Evolutionary conservation across 1,140 invertebrate genomes (phyloP).

Genomic region (Muscidifurax raptorellus): DNA sequence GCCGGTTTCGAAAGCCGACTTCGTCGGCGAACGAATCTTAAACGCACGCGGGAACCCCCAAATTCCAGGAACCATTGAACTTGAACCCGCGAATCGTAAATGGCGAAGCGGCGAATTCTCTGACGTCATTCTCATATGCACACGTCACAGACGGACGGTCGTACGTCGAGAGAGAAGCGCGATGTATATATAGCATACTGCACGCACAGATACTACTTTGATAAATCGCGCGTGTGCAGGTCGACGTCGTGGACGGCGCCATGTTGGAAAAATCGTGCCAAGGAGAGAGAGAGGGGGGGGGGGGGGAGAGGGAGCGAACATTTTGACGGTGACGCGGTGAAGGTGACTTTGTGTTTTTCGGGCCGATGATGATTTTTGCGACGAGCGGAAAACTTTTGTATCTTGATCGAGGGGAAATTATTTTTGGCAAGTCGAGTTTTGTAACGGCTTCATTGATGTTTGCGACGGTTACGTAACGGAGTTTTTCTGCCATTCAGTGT

Average conservation of each 20-base stretch:
- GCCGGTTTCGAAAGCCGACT: neutral
- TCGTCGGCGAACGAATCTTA: neutral
- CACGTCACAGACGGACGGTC: neutral
- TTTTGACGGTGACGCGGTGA: neutral
- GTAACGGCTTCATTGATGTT: too few relatives aligned
- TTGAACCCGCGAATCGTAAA: neutral
- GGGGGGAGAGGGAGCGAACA: neutral
- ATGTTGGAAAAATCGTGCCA: constrained; percentile 44
- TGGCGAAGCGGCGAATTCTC: neutral
- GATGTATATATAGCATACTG: neutral
- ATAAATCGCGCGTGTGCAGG: constrained; percentile 10
- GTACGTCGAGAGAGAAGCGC: neutral
- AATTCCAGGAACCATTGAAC: too few relatives aligned
- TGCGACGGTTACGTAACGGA: too few relatives aligned
- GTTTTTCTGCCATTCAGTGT: too few relatives aligned
- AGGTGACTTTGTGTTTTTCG: constrained; percentile 43
- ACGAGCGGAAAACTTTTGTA: neutral
- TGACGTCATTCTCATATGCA: neutral
- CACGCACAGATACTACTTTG: neutral
- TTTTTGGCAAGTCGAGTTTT: too few relatives aligned
- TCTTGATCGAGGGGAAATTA: too few relatives aligned
- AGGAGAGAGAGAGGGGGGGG: neutral
- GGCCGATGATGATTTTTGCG: neutral
- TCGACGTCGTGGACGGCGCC: constrained; percentile 10
- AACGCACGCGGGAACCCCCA: too few relatives aligned